Evolutionary conservation across 2,113 vertebrate genomes (phyloP).

Genomic region (Loxodonta africana): DNA sequence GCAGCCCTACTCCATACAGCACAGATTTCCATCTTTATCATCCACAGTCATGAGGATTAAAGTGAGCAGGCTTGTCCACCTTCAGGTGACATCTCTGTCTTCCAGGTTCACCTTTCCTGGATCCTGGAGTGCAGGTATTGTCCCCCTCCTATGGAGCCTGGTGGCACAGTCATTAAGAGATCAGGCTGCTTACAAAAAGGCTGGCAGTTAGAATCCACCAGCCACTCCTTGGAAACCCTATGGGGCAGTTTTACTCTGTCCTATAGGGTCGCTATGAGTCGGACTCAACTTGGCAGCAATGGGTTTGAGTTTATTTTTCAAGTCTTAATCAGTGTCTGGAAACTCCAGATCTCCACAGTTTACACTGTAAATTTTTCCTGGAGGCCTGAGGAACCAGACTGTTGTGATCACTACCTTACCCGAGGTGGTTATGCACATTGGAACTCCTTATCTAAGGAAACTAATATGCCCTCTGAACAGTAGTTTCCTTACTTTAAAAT

Average conservation of each 20-base stretch:
- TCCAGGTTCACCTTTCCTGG: not conserved
- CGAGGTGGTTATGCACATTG: accelerated
- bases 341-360: not conserved
- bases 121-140: not conserved
- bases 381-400: not conserved
- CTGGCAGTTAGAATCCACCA: no score
- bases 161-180: no score
- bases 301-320: not conserved
- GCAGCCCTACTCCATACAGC: not conserved
- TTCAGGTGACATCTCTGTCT: not conserved
- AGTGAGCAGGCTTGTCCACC: not conserved
- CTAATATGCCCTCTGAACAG: not conserved
- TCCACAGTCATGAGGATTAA: no score
- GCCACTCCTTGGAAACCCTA: no score
- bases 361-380: not conserved
- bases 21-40: not conserved
- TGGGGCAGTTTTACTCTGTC: no score
- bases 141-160: not conserved
- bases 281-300: no score
- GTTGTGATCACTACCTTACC: not conserved
- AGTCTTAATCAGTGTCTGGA: not conserved
- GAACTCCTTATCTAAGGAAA: not conserved
- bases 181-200: no score
- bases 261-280: no score
- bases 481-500: constrained; percentile 30